A percentile compares a stretch with the other conserved stretches of the same genome.
Conservation (phyloP, 2,113 vertebrate genomes). For the Alethe diademata region DNA sequence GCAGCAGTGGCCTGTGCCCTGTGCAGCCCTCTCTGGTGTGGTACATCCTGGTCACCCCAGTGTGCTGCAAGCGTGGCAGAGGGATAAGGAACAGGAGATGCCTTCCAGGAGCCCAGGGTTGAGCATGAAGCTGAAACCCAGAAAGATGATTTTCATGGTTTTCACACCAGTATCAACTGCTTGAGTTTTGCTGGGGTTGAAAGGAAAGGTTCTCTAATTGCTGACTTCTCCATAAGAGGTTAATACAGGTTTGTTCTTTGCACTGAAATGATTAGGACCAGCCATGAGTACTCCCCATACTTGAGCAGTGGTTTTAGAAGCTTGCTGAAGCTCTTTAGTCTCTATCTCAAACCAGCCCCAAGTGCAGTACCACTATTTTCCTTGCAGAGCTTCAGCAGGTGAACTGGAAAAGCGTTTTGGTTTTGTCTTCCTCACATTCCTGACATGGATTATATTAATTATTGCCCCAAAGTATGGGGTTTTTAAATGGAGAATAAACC, state of each 20-base stretch:
- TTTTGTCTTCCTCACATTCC: background rate
- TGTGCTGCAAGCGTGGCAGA: background rate
- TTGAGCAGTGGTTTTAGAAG: background rate
- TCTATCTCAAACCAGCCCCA: background rate
- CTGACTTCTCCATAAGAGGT: background rate
- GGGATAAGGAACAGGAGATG: background rate
- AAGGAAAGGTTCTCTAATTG: background rate
- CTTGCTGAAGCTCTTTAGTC: background rate
- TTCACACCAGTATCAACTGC: background rate
- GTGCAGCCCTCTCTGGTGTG: background rate
- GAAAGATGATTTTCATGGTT: background rate
- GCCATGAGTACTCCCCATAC: background rate
- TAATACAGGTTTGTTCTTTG: background rate
- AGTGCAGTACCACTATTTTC: background rate
- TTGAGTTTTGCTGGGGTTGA: background rate
- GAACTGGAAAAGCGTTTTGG: background rate
- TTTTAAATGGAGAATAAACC: background rate
- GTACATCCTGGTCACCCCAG: background rate
- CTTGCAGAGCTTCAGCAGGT: background rate
- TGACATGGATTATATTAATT: background rate
- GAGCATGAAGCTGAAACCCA: background rate
- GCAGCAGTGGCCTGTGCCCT: background rate
- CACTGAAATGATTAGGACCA: background rate
- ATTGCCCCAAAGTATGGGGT: background rate
- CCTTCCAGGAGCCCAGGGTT: background rate